Base-by-base conservation (phyloP, 2,888 invertebrate genomes). In the Drosophila macrothrix region DNA sequence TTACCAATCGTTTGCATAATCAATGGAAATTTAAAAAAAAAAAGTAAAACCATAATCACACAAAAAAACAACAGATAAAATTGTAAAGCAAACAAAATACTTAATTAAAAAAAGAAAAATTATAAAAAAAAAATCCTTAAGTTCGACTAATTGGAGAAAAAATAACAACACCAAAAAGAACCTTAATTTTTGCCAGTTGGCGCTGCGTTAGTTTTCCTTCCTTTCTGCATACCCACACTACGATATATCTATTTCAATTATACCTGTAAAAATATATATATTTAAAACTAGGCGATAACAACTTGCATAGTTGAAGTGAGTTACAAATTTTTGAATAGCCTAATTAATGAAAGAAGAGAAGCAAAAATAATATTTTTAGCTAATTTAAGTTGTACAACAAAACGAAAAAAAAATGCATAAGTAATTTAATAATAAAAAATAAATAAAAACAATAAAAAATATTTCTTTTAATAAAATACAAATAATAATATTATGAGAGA, bases 361-460 rank as follows among this genome's bases (percentile, higher is more conserved):
- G 25, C 28, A 46, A 54, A 78, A 76, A 67, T 71, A 74, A 41
- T 88, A 84, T 75, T 83, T 88, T 82, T 76, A 90, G 79, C 60
- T 84, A 90, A 61, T 59, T 62, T 85, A 88, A 85, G 85, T 75
- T 85, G 59, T 73, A 77, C 41, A 82, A 71, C 56, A 73, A 71
- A 68, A 74, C 16, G 56, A 67, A 46, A 52, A 67, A 76, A 74
- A 76, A 53, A 74, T 46, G 35, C 31, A 58, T 64, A 59, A 41
- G n/a, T 58, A 66, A 72, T 49, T 76, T 67, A 64, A 74, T 61
- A 69, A 73, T 71, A 76, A 81, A 76, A 63, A 37, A 16, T 6
- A 60, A 50, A 53, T 41, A 33, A 58, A 52, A 68, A 59, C n/a
- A 67, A 52, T 55, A 56, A 12, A 29, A 61, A 56, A 49, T 50